Evolutionary conservation across 2,888 invertebrate genomes (phyloP).

Genomic region (Phania funesta): DNA sequence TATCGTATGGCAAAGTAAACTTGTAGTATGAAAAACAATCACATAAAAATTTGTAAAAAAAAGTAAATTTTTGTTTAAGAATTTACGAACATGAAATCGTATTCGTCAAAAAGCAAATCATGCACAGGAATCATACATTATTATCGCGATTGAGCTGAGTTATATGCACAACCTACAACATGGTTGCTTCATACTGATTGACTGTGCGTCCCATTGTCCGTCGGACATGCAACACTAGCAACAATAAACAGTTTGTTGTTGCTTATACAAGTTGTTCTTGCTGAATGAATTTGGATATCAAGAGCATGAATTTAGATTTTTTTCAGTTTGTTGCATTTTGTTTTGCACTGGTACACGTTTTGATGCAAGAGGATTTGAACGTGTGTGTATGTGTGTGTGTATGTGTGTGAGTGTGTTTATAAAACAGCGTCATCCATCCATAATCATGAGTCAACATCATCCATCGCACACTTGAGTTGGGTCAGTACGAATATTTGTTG

Average conservation of each 20-base stretch:
- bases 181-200: constrained; percentile 2
- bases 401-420: no score
- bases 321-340: constrained; percentile 14
- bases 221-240: constrained; percentile 5
- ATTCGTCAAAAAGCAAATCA: constrained; percentile 64
- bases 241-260: constrained; percentile 15
- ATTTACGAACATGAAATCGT: constrained; percentile 61
- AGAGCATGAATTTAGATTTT: constrained; percentile 44
- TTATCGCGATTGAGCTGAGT: constrained; percentile 63
- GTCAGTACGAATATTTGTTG: constrained; percentile 55
- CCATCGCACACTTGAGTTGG: constrained; percentile 56
- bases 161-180: constrained; percentile 49
- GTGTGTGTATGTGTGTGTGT: no score
- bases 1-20: constrained; percentile 36
- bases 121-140: constrained; percentile 57
- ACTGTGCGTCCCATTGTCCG: background rate
- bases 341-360: constrained; percentile 32
- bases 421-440: constrained; percentile 58
- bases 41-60: background rate
- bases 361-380: constrained; percentile 27
- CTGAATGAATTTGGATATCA: constrained; percentile 59
- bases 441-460: constrained; percentile 64
- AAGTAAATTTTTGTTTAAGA: constrained; percentile 51
- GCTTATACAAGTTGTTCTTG: constrained; percentile 31
- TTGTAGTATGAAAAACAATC: constrained; percentile 7